These are phyloP conservation scores for Carlito syrichta DNA, from an alignment of 2,113 vertebrate genomes.

Conservation along the genomic window DNA sequence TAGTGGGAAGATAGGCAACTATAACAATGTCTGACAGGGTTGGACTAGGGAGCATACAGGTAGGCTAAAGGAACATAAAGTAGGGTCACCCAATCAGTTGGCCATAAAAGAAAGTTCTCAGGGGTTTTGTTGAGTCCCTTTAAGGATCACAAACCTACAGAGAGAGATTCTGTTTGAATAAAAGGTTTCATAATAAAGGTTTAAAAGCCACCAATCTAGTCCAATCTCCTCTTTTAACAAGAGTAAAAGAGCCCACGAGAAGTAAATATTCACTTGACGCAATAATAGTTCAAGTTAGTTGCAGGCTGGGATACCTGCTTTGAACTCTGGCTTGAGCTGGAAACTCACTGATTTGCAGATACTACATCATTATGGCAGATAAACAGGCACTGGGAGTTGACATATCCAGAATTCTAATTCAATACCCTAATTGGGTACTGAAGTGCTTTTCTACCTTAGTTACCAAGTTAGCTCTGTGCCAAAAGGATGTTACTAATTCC, in stretches of 20 bases:
- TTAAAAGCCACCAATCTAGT: conserved; percentile 1
- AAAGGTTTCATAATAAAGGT: conserved; percentile 4
- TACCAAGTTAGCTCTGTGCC: conserved; percentile 5
- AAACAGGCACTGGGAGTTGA: no score
- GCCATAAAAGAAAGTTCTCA: background rate
- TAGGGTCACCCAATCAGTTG: background rate
- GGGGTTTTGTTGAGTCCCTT: background rate
- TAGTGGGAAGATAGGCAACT: background rate
- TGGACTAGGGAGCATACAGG: background rate
- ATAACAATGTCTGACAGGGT: background rate
- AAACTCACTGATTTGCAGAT: conserved; percentile 11
- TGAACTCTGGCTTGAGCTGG: conserved; percentile 6
- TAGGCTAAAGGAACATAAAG: background rate
- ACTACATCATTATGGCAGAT: conserved; percentile 29
- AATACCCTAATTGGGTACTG: background rate
- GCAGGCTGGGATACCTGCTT: background rate
- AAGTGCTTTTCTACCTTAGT: background rate
- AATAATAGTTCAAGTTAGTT: background rate
- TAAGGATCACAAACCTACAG: background rate
- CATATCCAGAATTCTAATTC: no score
- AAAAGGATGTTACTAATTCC: background rate
- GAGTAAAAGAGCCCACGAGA: conserved; percentile 4
- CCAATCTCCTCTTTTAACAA: conserved; percentile 14
- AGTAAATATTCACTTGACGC: background rate
- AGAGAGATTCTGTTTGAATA: conserved; percentile 26